Evolutionary conservation across 2,888 invertebrate species (phyloP), one percentile per base, ranked within the genome.

Genomic region (Heliconius aoede): DNA sequence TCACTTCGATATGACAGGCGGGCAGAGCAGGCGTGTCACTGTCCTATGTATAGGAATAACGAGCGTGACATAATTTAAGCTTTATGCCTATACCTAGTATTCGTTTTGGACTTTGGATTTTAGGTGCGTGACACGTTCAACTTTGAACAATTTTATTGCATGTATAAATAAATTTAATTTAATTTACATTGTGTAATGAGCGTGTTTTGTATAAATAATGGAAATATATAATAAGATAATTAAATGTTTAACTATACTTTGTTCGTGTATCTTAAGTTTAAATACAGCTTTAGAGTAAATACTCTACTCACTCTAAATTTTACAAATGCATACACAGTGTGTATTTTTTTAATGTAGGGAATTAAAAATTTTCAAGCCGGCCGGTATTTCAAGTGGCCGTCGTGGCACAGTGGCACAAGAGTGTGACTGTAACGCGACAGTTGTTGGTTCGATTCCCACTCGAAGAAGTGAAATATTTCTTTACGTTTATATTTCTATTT

Each of bases 1-100:
- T 78, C 74, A 73, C 60, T 65, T 26, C 13, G 26, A 58, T 67
- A 40, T 74, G 77, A 77, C 79, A 75, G 77, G 72, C 74, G 69
- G 55, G 46, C 60, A 69, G 36, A 55, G 62, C 13, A 62, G 75
- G 75, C 71, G 62, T 71, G 55, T 69, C n/a, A 69, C 32, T 36
- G 36, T 61, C 32, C 51, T 58, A 28, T 55, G 40, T 5, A 55
- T 36, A 55, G 36, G 32, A 18, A 40, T 61, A 46, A 62, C 18
- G 62, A 30, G 24, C 51, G 46, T 71, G 51, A 69, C 68, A 61
- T 76, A 72, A 69, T 78, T 78, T 74, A 71, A 74, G 40, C 76
- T 76, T 74, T 74, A 78, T 36, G 51, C 51, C 36, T 62, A 40
- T 21, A 51, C 1, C 55, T 77, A 77, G 72, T 65, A 65, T 73